Evolutionary conservation across 1,140 invertebrate genomes (phyloP).

Genomic region (Doryteuthis pealeii): DNA sequence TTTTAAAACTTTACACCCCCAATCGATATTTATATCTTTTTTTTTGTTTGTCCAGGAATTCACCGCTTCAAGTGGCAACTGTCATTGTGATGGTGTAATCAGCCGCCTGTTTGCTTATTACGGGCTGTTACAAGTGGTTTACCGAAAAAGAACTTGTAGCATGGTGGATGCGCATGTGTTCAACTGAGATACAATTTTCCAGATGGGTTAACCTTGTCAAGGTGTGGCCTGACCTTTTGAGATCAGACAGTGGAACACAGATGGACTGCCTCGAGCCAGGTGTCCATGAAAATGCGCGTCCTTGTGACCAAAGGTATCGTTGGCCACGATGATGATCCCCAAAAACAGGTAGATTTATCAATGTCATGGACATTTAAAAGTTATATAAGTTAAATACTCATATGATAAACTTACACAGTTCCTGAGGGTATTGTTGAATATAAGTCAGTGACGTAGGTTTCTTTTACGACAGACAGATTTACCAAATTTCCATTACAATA

Average conservation of each 20-base stretch:
- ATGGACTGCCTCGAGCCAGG: slow-evolving; percentile 76
- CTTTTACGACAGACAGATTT: too few species aligned
- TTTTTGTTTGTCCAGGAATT: slow-evolving; percentile 43
- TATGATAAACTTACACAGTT: too few species aligned
- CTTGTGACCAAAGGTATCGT: slow-evolving; percentile 75
- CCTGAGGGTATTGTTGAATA: too few species aligned
- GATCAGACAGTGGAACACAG: slow-evolving; percentile 80
- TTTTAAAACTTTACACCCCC: too few species aligned
- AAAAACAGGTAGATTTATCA: slow-evolving; percentile 81
- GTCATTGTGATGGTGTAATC: slow-evolving; percentile 61
- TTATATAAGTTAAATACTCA: too few species aligned
- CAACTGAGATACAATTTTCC: slow-evolving; percentile 58
- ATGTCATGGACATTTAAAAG: too few species aligned
- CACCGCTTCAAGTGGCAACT: slow-evolving; percentile 54
- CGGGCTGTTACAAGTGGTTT: slow-evolving; percentile 59
- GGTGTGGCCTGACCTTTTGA: slow-evolving; percentile 82
- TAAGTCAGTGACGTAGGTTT: too few species aligned
- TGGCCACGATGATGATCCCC: slow-evolving; percentile 88
- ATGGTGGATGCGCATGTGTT: slow-evolving; percentile 47
- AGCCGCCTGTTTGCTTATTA: slow-evolving; percentile 61
- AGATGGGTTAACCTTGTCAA: slow-evolving; percentile 67
- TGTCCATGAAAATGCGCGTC: slow-evolving; percentile 86
- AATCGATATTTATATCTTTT: not conserved
- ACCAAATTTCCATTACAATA: too few species aligned
- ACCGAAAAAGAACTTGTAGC: slow-evolving; percentile 48